These are phyloP conservation scores for Myopa tessellatipennis DNA, from an alignment of 2,888 invertebrate genomes.

Conservation along the genomic window DNA sequence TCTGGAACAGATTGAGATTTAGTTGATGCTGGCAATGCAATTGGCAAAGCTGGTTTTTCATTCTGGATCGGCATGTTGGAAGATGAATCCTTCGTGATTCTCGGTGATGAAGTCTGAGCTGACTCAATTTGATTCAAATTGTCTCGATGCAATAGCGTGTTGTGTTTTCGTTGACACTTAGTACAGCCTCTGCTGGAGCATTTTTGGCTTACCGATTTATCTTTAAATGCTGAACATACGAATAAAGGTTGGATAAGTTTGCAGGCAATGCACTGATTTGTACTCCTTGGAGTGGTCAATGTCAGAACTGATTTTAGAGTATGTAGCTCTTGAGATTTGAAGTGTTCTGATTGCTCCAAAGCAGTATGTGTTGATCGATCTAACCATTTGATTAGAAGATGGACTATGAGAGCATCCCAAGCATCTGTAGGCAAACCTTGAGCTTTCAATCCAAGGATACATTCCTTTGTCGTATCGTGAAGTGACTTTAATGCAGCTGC, in stretches of 20 bases:
- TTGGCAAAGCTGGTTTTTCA: neutral
- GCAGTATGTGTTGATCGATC: slow-evolving; percentile 4
- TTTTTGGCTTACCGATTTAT: neutral
- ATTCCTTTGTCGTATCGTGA: neutral
- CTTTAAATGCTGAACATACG: neutral
- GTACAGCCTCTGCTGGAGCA: slow-evolving; percentile 2
- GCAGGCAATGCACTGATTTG: neutral
- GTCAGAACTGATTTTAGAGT: neutral
- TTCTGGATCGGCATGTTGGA: neutral
- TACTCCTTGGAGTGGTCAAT: neutral
- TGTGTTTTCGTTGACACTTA: neutral
- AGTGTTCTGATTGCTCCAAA: neutral
- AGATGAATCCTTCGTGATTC: no score
- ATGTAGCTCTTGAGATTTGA: neutral
- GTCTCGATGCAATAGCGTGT: neutral
- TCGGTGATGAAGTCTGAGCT: neutral
- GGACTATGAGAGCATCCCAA: no score
- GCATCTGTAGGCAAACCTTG: neutral
- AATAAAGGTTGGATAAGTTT: neutral
- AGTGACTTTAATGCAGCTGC: no score
- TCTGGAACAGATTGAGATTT: neutral
- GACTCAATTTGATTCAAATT: neutral
- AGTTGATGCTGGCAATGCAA: slow-evolving; percentile 2
- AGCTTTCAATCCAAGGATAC: slow-evolving; percentile 1
- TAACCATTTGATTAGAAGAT: no score